Conservation (phyloP, 2,113 vertebrate genomes). For the Ctenomys sociabilis region DNA sequence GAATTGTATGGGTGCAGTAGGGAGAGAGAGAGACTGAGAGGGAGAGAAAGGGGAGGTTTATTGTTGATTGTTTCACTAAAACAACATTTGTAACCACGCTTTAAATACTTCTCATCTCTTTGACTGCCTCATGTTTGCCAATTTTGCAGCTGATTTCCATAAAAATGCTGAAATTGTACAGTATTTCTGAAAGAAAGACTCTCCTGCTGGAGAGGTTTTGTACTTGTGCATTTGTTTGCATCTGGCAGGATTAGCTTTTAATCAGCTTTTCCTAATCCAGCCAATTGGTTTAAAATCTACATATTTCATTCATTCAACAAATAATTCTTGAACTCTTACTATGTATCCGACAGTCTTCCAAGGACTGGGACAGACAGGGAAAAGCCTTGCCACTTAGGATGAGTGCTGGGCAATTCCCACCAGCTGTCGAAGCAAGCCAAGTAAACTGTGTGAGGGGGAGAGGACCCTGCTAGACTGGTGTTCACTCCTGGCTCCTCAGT, state of each 20-base stretch:
- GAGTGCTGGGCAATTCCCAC: background rate
- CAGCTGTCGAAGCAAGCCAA: background rate
- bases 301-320: constrained; percentile 13
- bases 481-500: background rate
- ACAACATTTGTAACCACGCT: constrained; percentile 35
- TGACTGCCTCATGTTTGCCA: constrained; percentile 50
- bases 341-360: background rate
- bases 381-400: background rate
- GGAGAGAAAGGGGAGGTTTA: background rate
- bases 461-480: background rate
- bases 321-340: background rate
- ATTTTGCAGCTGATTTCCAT: constrained; percentile 28
- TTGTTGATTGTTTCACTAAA: constrained; percentile 45
- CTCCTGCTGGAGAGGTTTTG: background rate
- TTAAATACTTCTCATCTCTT: constrained; percentile 49
- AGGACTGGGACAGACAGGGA: background rate
- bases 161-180: constrained; percentile 37
- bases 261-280: constrained; percentile 26
- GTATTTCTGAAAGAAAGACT: constrained; percentile 39
- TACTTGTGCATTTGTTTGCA: background rate
- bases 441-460: background rate
- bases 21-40: background rate
- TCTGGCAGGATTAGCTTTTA: background rate
- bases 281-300: background rate
- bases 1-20: background rate